These are phyloP conservation scores for Scaptomyza parva DNA, from an alignment of 2,888 invertebrate genomes.

Conservation along the genomic window DNA sequence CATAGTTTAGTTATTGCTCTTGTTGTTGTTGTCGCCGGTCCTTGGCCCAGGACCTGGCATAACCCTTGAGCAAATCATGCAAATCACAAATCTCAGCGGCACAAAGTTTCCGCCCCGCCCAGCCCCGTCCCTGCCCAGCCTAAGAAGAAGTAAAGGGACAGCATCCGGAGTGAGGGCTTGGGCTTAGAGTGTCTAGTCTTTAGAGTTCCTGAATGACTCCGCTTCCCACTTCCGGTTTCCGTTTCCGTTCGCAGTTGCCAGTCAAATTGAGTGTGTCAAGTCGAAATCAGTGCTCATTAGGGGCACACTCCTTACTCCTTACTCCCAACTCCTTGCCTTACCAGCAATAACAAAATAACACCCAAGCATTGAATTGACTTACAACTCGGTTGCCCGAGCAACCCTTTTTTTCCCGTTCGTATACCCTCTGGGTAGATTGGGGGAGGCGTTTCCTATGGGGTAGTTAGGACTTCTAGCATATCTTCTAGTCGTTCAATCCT, in stretches of 20 bases:
- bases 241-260: conserved; percentile 1
- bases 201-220: neutral
- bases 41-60: too few relatives aligned
- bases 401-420: neutral
- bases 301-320: conserved; percentile 5
- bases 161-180: conserved; percentile 11
- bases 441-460: neutral
- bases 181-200: neutral
- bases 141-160: neutral
- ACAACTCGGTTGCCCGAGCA: neutral
- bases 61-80: conserved; percentile 21
- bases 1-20: neutral
- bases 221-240: neutral
- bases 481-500: neutral
- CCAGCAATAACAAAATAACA: neutral
- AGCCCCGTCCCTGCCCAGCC: too few relatives aligned
- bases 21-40: neutral
- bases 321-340: too few relatives aligned
- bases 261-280: conserved; percentile 42
- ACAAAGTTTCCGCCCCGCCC: too few relatives aligned
- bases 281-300: conserved; percentile 54
- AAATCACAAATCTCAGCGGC: conserved; percentile 20
- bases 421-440: neutral
- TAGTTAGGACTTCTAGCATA: conserved; percentile 10
- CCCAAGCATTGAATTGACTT: neutral